Percentiles rank a stretch among this genome's conserved stretches.
phyloP scores from a whole-genome alignment of 2,113 vertebrate genomes.

The Thymallus thymallus region DNA sequence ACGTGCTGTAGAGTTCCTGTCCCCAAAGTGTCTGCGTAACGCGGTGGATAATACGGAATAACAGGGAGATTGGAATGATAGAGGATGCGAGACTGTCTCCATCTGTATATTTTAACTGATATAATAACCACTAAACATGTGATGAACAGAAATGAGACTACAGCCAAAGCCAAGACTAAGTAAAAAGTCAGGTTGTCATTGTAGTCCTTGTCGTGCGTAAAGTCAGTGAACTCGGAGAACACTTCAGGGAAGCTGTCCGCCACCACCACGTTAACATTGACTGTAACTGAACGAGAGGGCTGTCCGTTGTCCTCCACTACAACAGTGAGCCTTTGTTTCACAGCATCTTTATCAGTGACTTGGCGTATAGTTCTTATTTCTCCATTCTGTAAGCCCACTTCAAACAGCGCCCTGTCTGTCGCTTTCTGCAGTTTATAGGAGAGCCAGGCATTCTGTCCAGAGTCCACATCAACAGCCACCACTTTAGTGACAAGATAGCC shows the following conservation, averaged over 20 bases:
- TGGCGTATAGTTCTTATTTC: constrained; percentile 35
- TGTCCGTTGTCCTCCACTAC: constrained; percentile 57
- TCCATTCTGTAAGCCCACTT: constrained; percentile 31
- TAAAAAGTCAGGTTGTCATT: constrained; percentile 53
- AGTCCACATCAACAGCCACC: constrained; percentile 66
- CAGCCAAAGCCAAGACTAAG: constrained; percentile 48
- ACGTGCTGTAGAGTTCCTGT: constrained; percentile 50
- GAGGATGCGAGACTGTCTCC: constrained; percentile 52
- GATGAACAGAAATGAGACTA: constrained; percentile 60
- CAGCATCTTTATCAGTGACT: constrained; percentile 42
- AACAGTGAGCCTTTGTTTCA: constrained; percentile 51
- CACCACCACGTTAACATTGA: constrained; percentile 50
- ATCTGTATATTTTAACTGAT: constrained; percentile 51
- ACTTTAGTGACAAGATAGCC: constrained; percentile 66
- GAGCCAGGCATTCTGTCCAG: constrained; percentile 69
- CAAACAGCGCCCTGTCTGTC: constrained; percentile 47
- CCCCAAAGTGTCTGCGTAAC: constrained; percentile 48
- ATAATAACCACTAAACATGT: constrained; percentile 54
- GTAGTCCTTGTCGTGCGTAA: constrained; percentile 35
- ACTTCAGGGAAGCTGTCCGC: constrained; percentile 49
- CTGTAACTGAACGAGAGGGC: constrained; percentile 52
- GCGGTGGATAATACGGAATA: constrained; percentile 52
- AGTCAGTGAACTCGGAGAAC: constrained; percentile 46
- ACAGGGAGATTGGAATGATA: constrained; percentile 45
- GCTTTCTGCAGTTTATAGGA: constrained; percentile 59